Percentiles rank a stretch among this genome's conserved stretches.
Evolutionary conservation across 2,797 vertebrate species (phyloP).

Genomic region (Diceros bicornis): DNA sequence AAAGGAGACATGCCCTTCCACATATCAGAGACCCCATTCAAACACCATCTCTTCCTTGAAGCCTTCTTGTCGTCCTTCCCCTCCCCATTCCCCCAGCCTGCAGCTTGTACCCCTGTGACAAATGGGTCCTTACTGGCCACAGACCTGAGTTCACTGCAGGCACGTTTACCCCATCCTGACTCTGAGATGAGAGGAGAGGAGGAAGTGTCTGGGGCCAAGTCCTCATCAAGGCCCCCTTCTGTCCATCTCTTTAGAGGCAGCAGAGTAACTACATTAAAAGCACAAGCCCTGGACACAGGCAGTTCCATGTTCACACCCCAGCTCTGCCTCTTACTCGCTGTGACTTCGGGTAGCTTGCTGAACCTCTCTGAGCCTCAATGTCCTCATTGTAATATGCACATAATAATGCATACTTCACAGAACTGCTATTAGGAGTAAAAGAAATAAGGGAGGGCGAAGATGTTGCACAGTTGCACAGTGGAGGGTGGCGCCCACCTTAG

Average conservation of each 20-base stretch:
- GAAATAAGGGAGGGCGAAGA: fast-evolving
- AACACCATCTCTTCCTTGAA: neutral
- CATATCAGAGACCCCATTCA: neutral
- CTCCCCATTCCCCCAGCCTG: neutral
- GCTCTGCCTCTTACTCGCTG: neutral
- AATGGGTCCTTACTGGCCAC: neutral
- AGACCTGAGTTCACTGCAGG: neutral
- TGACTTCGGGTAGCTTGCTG: neutral
- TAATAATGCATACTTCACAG: neutral
- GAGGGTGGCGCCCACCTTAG: neutral
- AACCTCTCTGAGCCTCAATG: neutral
- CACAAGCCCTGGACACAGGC: neutral
- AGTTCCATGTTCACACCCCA: neutral
- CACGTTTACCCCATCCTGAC: neutral
- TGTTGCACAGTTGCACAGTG: neutral
- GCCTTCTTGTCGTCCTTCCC: neutral
- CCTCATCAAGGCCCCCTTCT: neutral
- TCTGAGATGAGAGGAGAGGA: neutral
- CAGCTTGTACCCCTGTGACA: neutral
- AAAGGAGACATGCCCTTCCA: neutral
- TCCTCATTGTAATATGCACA: neutral
- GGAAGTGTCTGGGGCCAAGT: fast-evolving
- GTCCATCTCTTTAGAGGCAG: neutral
- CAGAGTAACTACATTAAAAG: neutral
- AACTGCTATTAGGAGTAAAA: neutral